Percentiles rank a stretch among this genome's conserved stretches.
phyloP scores from a whole-genome alignment of 2,888 invertebrate genomes.

The Athalia rosae region DNA sequence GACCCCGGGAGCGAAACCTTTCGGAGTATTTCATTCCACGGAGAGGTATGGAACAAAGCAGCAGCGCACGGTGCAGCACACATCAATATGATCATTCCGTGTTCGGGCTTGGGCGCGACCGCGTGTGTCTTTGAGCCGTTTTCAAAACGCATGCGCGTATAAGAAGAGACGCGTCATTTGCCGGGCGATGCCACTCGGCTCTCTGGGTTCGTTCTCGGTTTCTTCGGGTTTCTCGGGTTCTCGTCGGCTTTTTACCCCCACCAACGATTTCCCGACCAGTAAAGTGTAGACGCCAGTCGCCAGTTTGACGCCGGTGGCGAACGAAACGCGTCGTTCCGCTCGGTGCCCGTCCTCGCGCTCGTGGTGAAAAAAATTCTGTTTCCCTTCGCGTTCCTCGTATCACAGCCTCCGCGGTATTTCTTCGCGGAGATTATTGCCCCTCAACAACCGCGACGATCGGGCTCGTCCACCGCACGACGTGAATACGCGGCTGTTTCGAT shows the following conservation, averaged over 20 bases:
- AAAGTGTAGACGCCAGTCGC: conserved; percentile 52
- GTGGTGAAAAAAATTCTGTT: no score
- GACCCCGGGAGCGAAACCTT: conserved; percentile 15
- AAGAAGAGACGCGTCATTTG: conserved; percentile 51
- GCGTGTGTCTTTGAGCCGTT: conserved; percentile 54
- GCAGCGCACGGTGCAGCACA: conserved; percentile 45
- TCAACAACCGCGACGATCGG: no score
- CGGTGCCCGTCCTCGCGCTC: not conserved
- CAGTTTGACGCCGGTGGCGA: conserved; percentile 72
- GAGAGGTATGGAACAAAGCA: not conserved
- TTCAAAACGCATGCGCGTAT: conserved; percentile 51
- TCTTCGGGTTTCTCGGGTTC: not conserved
- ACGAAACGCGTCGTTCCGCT: conserved; percentile 43
- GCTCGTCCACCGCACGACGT: no score
- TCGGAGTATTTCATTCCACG: conserved; percentile 25
- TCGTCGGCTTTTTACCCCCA: conserved; percentile 58
- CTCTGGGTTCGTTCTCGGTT: conserved; percentile 16
- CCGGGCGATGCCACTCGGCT: conserved; percentile 59
- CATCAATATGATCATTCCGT: conserved; percentile 61
- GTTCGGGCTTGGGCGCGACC: conserved; percentile 58
- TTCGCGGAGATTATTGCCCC: no score
- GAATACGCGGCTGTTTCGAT: no score
- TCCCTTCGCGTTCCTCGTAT: no score
- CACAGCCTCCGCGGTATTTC: no score
- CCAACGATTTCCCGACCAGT: not conserved